Percentiles rank a stretch among this genome's conserved stretches.
Evolutionary conservation across 2,113 vertebrate genomes (phyloP).

Genomic region (Lepidiolamprologus cunningtoni): DNA sequence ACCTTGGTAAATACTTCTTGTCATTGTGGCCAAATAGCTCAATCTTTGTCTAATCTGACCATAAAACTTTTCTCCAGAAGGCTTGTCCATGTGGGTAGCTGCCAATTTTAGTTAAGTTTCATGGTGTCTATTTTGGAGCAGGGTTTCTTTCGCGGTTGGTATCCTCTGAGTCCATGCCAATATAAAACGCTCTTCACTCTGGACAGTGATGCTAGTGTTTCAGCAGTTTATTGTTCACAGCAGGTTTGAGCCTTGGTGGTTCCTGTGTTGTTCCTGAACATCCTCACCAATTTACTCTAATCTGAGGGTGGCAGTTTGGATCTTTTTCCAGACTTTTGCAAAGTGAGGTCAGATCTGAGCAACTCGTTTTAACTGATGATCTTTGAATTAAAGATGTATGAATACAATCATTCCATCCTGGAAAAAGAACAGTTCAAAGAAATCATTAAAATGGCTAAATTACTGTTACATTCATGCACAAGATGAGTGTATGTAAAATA

Average conservation of each 20-base stretch:
- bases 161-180: background rate
- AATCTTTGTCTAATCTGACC: background rate
- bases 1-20: background rate
- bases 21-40: background rate
- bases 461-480: background rate
- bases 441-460: background rate
- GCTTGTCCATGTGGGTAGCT: background rate
- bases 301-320: background rate
- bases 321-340: background rate
- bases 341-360: background rate
- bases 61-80: background rate
- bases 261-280: background rate
- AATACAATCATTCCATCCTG: background rate
- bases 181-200: background rate
- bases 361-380: background rate
- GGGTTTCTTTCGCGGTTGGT: background rate
- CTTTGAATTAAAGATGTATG: background rate
- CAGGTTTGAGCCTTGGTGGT: background rate
- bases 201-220: background rate
- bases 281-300: background rate
- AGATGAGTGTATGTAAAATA: background rate
- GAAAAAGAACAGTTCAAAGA: background rate
- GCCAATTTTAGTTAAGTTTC: background rate
- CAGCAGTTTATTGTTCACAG: background rate
- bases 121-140: background rate